Base-by-base conservation (phyloP, 2,113 vertebrate genomes). In the Coturnix japonica region DNA sequence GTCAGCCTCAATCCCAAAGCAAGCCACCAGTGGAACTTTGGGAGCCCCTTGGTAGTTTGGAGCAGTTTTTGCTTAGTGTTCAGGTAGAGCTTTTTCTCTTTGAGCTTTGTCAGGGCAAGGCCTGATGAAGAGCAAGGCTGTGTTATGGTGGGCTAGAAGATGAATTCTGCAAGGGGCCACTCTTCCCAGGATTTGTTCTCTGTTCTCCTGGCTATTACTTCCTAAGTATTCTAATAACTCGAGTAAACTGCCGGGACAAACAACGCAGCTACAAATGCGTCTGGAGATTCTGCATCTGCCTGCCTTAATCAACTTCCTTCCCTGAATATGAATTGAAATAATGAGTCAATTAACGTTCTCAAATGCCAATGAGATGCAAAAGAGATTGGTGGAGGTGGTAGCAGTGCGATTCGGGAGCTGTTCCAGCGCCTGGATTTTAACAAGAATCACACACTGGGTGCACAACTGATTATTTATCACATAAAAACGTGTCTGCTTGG, bases 331-430 rank as follows among this genome's bases (percentile, higher is more conserved):
- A 98, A 98, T 98, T 97, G 96, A 97, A 98, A 98, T 99, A 99
- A 99, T 98, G 98, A 99, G 98, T 99, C 98, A 98, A 99, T 99
- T 99, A 98, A 98, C 94, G 98, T 98, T 97, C 98, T 98, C 97
- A 98, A 98, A 98, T 98, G 97, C 97, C 97, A 98, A 97, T 97
- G 98, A 98, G 98, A 98, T 98, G 98, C 97, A 97, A 95, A 97
- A 96, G 92, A 97, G 95, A 95, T 94, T 94, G 96, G 96, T 84
- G 71, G 97, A 95, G 96, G 93, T 94, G 87, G 91, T 71, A 94
- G 96, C 90, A 89, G 90, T 76, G 92, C 33, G 20, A 87, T 96
- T 97, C 28, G 49, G 96, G 96, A 98, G 95, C 96, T 47, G 91
- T 97, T 98, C 96, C 97, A 97, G 77, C 28, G 33, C 95, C 94